phyloP scores from a whole-genome alignment of 2,113 vertebrate genomes.

The Hypanus sabinus region DNA sequence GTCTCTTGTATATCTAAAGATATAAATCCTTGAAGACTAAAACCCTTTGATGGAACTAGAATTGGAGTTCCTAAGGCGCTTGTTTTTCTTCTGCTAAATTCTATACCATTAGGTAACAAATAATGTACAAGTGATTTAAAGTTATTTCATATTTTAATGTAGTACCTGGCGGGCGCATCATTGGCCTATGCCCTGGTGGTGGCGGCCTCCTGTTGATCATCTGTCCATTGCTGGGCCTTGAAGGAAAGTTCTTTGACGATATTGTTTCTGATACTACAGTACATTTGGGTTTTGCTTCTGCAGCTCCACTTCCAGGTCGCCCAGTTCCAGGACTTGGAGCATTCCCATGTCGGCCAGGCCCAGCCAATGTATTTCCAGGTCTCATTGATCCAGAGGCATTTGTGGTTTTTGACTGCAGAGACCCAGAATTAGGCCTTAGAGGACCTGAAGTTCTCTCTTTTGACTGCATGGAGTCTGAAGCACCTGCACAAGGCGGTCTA shows the following conservation, averaged over 20 bases:
- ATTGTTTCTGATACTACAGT: slow-evolving; percentile 94
- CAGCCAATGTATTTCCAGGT: slow-evolving; percentile 45
- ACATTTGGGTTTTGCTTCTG: slow-evolving; percentile 64
- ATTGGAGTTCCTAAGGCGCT: background rate
- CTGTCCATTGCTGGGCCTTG: slow-evolving; percentile 54
- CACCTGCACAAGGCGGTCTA: background rate
- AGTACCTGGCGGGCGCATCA: slow-evolving; percentile 56
- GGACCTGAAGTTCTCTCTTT: slow-evolving; percentile 15
- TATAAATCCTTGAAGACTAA: too few relatives aligned
- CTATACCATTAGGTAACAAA: background rate
- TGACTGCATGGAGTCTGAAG: slow-evolving; percentile 40
- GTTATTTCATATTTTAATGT: background rate
- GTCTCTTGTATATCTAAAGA: too few relatives aligned
- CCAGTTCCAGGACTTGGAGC: background rate
- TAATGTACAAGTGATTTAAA: background rate
- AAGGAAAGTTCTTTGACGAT: slow-evolving; percentile 80
- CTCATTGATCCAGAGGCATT: slow-evolving; percentile 38
- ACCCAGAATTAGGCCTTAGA: background rate
- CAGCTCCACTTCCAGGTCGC: slow-evolving; percentile 36
- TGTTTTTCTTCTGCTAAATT: background rate
- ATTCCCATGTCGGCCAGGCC: slow-evolving; percentile 51
- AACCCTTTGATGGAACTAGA: too few relatives aligned
- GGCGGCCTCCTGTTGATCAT: slow-evolving; percentile 39
- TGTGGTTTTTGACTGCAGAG: background rate
- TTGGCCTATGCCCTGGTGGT: slow-evolving; percentile 50